These are phyloP conservation scores for Genyomyrus donnyi DNA, from an alignment of 2,113 vertebrate genomes.

Conservation along the genomic window DNA sequence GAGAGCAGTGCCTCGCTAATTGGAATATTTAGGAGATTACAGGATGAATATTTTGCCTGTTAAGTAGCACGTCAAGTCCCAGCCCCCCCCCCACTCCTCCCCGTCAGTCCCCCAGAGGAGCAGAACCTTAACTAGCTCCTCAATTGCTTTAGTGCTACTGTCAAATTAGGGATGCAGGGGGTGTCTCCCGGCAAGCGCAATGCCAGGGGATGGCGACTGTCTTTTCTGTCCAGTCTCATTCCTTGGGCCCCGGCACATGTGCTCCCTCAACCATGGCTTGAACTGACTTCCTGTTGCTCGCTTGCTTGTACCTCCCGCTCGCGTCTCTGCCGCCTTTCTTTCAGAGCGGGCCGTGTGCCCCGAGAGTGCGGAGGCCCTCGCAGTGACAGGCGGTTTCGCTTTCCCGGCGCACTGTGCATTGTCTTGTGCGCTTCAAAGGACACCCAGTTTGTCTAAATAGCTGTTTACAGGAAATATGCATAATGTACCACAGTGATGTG, in stretches of 20 bases:
- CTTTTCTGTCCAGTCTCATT: constrained; percentile 50
- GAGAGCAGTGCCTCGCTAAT: constrained; percentile 17
- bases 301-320: not conserved
- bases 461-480: constrained; percentile 46
- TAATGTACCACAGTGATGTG: constrained; percentile 33
- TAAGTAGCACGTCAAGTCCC: constrained; percentile 35
- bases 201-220: constrained; percentile 53
- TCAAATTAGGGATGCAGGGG: constrained; percentile 39
- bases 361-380: not conserved
- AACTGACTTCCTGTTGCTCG: not conserved
- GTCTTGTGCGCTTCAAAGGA: constrained; percentile 29
- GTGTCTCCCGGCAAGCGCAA: constrained; percentile 40
- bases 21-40: constrained; percentile 45
- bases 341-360: not conserved
- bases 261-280: not conserved
- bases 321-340: not conserved
- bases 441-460: constrained; percentile 32
- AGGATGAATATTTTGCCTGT: constrained; percentile 40
- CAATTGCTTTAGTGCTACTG: constrained; percentile 32
- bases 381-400: constrained; percentile 11
- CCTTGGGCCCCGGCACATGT: not conserved
- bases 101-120: constrained; percentile 26
- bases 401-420: constrained; percentile 13
- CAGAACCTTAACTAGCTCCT: constrained; percentile 42
- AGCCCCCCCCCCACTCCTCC: not conserved